Evolutionary conservation across 1,140 invertebrate species (phyloP).

Genomic region (Drosophila trapezifrons): DNA sequence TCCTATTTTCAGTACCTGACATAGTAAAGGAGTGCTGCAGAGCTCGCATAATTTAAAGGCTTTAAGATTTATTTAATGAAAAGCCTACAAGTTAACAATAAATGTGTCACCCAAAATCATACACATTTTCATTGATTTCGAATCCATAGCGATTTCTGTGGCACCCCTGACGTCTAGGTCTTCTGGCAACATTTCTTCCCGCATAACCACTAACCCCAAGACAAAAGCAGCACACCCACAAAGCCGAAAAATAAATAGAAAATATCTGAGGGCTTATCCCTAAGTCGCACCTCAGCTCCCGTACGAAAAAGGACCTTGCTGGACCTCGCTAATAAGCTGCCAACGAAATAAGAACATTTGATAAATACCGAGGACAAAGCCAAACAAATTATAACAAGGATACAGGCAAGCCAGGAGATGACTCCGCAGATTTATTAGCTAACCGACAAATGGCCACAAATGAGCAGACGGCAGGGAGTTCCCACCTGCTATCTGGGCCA

Average conservation of each 20-base stretch:
- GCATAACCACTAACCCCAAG: not conserved
- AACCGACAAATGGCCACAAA: constrained; percentile 47
- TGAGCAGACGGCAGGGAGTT: constrained; percentile 38
- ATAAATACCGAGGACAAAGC: constrained; percentile 74
- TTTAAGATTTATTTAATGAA: not conserved
- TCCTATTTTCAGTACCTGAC: not conserved
- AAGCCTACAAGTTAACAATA: not conserved
- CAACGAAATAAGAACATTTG: constrained; percentile 74
- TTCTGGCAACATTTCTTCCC: not conserved
- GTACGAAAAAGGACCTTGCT: constrained; percentile 3
- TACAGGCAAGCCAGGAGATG: constrained; percentile 51
- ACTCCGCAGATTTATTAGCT: constrained; percentile 44
- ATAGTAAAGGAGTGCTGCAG: too few relatives aligned
- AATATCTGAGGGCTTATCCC: constrained; percentile 48
- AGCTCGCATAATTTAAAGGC: not conserved
- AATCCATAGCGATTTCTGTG: not conserved
- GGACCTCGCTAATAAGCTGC: constrained; percentile 73
- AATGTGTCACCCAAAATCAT: not conserved
- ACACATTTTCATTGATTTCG: not conserved
- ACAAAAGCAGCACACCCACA: constrained; percentile 4
- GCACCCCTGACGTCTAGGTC: not conserved
- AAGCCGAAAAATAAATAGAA: constrained; percentile 38
- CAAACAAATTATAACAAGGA: constrained; percentile 71
- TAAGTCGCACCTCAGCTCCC: constrained; percentile 41
- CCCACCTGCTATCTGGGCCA: constrained; percentile 56